Percentiles rank a stretch among this genome's conserved stretches.
Conservation (phyloP, 2,113 vertebrate genomes). For the Peromyscus californicus region DNA sequence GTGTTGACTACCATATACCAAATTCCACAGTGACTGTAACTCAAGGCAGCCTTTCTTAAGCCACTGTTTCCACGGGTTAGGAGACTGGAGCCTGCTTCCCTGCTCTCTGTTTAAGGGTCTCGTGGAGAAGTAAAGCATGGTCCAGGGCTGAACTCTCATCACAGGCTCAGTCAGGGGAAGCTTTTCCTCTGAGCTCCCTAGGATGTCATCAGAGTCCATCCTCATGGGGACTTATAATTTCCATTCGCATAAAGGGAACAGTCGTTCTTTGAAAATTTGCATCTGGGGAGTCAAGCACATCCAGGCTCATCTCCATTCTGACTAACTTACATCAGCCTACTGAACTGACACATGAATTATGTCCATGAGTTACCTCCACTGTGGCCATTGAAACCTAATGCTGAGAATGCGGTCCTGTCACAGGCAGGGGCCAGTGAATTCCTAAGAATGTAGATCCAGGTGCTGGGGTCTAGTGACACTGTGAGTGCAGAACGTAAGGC, state of each 20-base stretch:
- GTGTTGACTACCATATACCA: neutral
- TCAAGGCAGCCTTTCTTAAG: neutral
- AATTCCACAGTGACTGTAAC: neutral
- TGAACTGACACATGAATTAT: neutral
- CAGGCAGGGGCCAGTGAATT: neutral
- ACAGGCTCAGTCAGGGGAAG: neutral
- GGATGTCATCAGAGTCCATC: neutral
- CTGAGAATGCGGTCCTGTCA: neutral
- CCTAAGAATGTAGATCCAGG: neutral
- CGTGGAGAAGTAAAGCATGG: neutral
- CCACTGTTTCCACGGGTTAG: neutral
- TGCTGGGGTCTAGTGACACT: neutral
- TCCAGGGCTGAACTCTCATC: neutral
- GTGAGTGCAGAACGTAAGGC: neutral
- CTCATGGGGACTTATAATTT: neutral
- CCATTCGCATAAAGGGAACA: neutral
- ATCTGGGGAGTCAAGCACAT: neutral
- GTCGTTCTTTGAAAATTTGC: neutral
- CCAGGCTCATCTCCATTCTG: neutral
- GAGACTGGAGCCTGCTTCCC: neutral
- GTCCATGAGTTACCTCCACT: neutral
- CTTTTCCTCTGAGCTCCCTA: neutral
- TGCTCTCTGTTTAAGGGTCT: neutral
- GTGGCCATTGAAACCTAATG: neutral
- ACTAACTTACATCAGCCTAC: neutral